These are phyloP conservation scores for Cephalopachus bancanus DNA, from an alignment of 2,797 vertebrate genomes.

Conservation along the genomic window DNA sequence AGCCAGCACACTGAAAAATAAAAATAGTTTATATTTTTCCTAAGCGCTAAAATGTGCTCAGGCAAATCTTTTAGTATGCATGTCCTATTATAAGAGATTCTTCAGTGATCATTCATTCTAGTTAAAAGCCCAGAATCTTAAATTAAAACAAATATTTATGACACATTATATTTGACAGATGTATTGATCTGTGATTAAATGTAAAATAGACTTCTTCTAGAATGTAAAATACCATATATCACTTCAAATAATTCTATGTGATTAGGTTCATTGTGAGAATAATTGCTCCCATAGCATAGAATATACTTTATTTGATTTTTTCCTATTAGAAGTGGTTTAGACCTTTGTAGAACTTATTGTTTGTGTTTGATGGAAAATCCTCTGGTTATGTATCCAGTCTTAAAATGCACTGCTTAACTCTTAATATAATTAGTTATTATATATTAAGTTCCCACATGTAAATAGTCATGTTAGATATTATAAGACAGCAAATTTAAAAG, in stretches of 20 bases:
- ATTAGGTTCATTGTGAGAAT: constrained; percentile 15
- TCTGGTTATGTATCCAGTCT: neutral
- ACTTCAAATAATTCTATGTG: neutral
- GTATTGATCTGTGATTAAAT: neutral
- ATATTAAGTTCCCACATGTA: neutral
- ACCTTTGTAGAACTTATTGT: neutral
- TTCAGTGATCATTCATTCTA: neutral
- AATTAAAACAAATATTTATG: constrained; percentile 34
- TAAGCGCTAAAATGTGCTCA: constrained; percentile 28
- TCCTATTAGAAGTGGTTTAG: neutral
- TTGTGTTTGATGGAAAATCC: neutral
- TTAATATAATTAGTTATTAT: neutral
- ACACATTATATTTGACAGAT: constrained; percentile 16
- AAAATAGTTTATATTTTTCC: constrained; percentile 71
- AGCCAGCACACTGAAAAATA: constrained; percentile 72
- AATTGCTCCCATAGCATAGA: neutral
- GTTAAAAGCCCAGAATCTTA: constrained; percentile 48
- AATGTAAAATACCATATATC: neutral
- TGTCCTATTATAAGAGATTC: neutral
- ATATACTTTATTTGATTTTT: neutral
- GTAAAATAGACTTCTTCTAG: neutral
- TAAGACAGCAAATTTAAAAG: constrained; percentile 11
- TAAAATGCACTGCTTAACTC: neutral
- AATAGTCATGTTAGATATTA: neutral
- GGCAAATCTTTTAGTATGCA: neutral